Conservation (phyloP, 2,113 vertebrate genomes). For the Pseudopipra pipra region DNA sequence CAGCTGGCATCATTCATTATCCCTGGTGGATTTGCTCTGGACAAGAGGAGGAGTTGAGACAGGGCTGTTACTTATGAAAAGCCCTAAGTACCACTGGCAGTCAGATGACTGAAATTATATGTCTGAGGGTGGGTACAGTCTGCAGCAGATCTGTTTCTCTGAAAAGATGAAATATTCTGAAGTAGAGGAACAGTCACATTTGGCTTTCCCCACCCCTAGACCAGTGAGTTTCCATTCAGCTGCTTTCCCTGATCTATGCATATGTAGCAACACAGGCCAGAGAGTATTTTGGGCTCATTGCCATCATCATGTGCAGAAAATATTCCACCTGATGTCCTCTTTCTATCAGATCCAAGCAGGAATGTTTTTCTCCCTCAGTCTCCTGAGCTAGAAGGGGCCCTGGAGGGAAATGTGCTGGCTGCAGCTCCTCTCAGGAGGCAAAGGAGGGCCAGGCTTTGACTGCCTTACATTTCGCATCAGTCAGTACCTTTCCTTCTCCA, state of each 20-base stretch:
- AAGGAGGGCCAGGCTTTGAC: neutral
- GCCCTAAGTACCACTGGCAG: neutral
- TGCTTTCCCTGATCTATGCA: neutral
- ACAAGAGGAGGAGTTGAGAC: neutral
- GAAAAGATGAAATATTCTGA: neutral
- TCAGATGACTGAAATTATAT: neutral
- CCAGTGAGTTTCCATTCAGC: neutral
- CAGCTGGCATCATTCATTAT: neutral
- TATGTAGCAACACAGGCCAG: neutral
- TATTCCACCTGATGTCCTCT: neutral
- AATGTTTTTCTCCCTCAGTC: neutral
- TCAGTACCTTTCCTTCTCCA: neutral
- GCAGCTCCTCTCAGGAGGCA: neutral
- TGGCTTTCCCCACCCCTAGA: neutral
- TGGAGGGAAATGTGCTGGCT: neutral
- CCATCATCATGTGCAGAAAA: constrained; percentile 4
- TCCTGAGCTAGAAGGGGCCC: neutral
- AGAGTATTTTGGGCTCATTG: neutral
- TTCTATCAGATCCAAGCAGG: neutral
- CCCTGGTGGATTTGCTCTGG: neutral
- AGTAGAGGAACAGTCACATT: neutral
- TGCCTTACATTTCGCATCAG: accelerated
- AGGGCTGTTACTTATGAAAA: neutral
- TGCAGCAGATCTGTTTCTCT: neutral
- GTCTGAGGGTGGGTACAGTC: neutral